Conservation (phyloP, 2,113 vertebrate species). For the Mirza zaza region DNA sequence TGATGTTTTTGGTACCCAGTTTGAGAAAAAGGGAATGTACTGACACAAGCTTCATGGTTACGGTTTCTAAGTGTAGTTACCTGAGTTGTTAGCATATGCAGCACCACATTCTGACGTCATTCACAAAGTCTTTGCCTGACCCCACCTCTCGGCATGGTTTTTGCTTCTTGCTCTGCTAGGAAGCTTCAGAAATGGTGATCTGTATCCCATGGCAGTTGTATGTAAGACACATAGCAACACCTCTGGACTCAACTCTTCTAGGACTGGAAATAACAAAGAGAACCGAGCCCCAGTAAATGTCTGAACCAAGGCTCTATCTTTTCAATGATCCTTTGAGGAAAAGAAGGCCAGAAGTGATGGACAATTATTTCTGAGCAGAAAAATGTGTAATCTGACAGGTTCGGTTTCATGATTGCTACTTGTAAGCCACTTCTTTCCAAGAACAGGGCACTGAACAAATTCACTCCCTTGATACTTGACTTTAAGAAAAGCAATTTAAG, state of each 20-base stretch:
- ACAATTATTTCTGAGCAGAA: not conserved
- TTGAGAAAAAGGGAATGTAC: not conserved
- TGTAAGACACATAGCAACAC: not conserved
- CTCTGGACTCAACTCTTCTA: not conserved
- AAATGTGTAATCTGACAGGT: not conserved
- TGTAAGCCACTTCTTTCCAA: slow-evolving; percentile 28
- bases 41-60: not conserved
- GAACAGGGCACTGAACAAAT: not conserved
- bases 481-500: slow-evolving; percentile 59
- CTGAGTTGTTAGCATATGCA: not conserved
- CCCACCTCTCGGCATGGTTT: not conserved
- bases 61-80: not conserved
- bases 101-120: not conserved
- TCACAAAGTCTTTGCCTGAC: not conserved
- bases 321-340: not conserved
- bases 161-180: not conserved
- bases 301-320: not conserved
- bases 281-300: not conserved
- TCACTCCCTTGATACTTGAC: not conserved
- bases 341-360: not conserved
- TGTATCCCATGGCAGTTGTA: fast-evolving
- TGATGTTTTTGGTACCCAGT: not conserved
- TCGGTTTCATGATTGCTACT: not conserved
- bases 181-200: not conserved
- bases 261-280: not conserved